Base-by-base conservation (phyloP, 2,797 vertebrate genomes). In the Xerus rutilus region DNA sequence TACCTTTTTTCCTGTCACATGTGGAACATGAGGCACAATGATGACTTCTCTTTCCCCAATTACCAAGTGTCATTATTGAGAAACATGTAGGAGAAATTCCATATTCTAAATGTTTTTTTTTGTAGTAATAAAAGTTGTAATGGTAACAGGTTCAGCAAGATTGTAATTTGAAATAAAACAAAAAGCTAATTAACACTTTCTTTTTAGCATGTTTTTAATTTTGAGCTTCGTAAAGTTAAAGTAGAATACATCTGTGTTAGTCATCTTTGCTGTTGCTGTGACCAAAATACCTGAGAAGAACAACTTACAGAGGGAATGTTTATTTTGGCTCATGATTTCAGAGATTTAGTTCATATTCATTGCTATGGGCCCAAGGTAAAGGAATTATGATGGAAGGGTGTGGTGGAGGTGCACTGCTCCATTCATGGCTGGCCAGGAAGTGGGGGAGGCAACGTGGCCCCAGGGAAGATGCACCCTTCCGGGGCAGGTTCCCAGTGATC, bases 211-310 rank as follows among this genome's bases (percentile, higher is more conserved):
- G 18, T 77, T 92, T 96, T 65, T 35, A 89, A 65, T 79, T 92
- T 83, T 62, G 7, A 23, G 1, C 25, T 94, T 82, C 96, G 18
- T 64, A 91, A 89, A 89, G n/a, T 52, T 95, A 93, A 92, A 91
- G 90, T 57, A 89, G 39, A 83, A 76, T 79, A 25, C 23, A 25
- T 62, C 23, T 62, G 23, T 62, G 59, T 62, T 62, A 62, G 21
- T 11, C 9, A 62, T 23, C 23, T 62, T 59, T 62, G 23, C 23
- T 62, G 21, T 62, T 62, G 59, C 59, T 62, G 21, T 62, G 59
- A 62, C 9, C 23, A 25, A 62, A 62, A 62, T 23, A 9, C 23
- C 23, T 62, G 59, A 62, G 23, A 57, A 57, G 54, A 57, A 21
- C 54, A 62, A 62, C 59, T 25, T 62, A 62, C 6, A 62, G 59